Base-by-base conservation (phyloP, 2,113 vertebrate species). In the Rhinolophus ferrumequinum region DNA sequence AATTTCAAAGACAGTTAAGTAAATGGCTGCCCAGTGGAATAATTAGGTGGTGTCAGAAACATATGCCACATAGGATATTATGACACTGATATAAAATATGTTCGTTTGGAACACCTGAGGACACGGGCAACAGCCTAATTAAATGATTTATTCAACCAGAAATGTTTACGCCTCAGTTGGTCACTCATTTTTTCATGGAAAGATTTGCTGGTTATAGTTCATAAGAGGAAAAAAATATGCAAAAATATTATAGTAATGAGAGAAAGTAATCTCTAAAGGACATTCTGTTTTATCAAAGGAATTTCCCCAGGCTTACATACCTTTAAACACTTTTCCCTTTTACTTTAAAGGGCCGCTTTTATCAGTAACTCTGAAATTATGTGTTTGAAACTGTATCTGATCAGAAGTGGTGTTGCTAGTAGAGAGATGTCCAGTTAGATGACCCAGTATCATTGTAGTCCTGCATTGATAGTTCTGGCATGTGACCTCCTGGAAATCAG, bases 331-430 rank as follows among this genome's bases (percentile, higher is more conserved):
- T 64, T 35, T 44, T 69, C 4, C 28, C 15, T 76, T 95, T 80
- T 72, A 41, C 24, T 79, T 92, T 35, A 62, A 93, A 77, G 38
- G 54, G 22, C 38, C 13, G 44, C 15, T 95, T 83, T 95, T 88
- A 52, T 54, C 82, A 89, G 69, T 84, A 84, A 90, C 15, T 77
- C 62, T 94, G 56, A 97, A 96, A 77, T 54, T 77, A 44, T 67
- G 44, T 81, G 30, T 90, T 66, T 64, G 50, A 90, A 22, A 30
- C 8, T 12, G 2, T 80, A 60, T 50, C 52, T 80, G 24, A 9
- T 35, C 24, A 30, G 70, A 93, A 76, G 26, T 19, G 64, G 70
- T 77, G 76, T 54, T 44, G 47, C 44, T 82, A 18, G 41, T 73
- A 67, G 62, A 35, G 70, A 50, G 69, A 60, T 22, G 6, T 30